Evolutionary conservation across 2,113 vertebrate species (phyloP).

Genomic region (Bubo bubo): DNA sequence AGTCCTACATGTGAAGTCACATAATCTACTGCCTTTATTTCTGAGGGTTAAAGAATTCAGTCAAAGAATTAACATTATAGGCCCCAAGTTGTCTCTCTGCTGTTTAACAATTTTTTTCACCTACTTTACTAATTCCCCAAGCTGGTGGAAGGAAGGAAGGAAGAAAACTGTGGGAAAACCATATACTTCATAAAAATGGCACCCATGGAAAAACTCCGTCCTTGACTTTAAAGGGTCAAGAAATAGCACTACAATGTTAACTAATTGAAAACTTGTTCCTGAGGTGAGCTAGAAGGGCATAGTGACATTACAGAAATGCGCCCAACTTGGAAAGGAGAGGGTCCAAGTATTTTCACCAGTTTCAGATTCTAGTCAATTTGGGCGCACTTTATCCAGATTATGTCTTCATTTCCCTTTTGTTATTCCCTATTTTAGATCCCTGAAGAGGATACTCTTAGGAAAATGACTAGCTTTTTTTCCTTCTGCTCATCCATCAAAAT

Average conservation of each 20-base stretch:
- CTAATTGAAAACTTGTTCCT: not conserved
- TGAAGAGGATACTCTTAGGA: not conserved
- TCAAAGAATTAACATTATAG: not conserved
- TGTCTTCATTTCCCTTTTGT: not conserved
- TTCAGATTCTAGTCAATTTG: not conserved
- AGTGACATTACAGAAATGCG: not conserved
- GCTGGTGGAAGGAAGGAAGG: not conserved
- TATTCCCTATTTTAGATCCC: not conserved
- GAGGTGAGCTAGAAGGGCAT: not conserved
- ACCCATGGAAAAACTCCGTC: not conserved
- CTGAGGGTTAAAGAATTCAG: not conserved
- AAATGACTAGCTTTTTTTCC: not conserved
- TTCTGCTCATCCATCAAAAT: not conserved
- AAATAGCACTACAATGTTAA: not conserved
- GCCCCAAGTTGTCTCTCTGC: not conserved
- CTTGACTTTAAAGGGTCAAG: not conserved
- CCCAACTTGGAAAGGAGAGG: not conserved
- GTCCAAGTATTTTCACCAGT: not conserved
- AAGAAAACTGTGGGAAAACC: not conserved
- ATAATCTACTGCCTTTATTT: not conserved
- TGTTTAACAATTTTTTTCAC: not conserved
- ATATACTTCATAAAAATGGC: not conserved
- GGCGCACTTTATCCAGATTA: not conserved
- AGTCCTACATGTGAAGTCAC: fast-evolving
- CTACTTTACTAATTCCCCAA: not conserved